Evolutionary conservation across 2,888 invertebrate genomes (phyloP).

Genomic region (Parthenolecanium corni): DNA sequence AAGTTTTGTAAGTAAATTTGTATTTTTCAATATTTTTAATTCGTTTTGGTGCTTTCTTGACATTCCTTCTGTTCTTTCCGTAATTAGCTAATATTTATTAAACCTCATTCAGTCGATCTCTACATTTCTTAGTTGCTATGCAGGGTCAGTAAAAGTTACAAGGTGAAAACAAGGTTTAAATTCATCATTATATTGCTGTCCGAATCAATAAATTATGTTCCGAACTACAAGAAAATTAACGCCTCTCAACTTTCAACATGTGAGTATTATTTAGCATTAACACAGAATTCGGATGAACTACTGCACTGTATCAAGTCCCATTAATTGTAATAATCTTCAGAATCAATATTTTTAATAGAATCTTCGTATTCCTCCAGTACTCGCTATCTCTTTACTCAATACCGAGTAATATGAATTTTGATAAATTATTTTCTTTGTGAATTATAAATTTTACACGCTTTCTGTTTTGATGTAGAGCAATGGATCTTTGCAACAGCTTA

Average conservation of each 20-base stretch:
- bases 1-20: no score
- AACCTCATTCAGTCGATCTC: no score
- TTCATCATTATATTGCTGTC: not conserved
- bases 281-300: not conserved
- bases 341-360: no score
- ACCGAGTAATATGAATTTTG: not conserved
- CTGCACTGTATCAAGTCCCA: not conserved
- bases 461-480: no score
- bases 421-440: not conserved
- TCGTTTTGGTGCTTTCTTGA: no score
- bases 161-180: conserved; percentile 5
- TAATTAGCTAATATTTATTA: no score
- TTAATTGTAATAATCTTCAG: no score
- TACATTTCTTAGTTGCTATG: no score
- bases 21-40: no score
- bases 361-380: no score
- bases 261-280: not conserved
- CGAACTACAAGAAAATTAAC: conserved; percentile 1
- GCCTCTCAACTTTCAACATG: not conserved
- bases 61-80: no score
- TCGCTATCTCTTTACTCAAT: not conserved
- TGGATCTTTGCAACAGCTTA: no score
- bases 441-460: not conserved
- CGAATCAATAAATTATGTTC: conserved; percentile 1
- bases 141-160: not conserved